Conservation (phyloP, 2,888 invertebrate species). For the Tetragonisca angustula region DNA sequence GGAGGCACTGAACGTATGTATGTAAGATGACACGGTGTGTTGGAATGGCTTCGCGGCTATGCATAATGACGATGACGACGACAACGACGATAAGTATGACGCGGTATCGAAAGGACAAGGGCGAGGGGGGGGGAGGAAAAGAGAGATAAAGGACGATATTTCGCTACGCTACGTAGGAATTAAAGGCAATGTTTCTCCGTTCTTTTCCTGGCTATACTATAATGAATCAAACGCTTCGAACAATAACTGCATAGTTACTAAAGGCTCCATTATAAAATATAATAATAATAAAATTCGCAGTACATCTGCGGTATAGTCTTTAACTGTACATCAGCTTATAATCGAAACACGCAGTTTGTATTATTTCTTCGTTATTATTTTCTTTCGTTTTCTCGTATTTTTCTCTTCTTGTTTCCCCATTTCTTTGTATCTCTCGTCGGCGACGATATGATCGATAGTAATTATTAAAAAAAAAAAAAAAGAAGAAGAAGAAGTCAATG, state of each 20-base stretch:
- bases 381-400: not conserved
- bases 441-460: not conserved
- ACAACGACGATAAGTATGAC: conserved; percentile 33
- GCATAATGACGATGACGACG: conserved; percentile 46
- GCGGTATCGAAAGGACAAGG: conserved; percentile 32
- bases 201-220: conserved; percentile 79
- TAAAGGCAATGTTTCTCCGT: conserved; percentile 79
- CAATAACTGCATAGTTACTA: conserved; percentile 72
- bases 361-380: not conserved
- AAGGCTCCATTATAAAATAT: conserved; percentile 76
- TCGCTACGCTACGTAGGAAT: conserved; percentile 78
- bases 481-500: too few species aligned
- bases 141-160: conserved; percentile 40
- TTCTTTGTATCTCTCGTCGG: not conserved
- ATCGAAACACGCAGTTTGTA: conserved; percentile 21
- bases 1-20: conserved; percentile 21
- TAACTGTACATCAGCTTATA: conserved; percentile 77
- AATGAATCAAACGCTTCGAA: conserved; percentile 74
- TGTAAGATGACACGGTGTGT: conserved; percentile 54
- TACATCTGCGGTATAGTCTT: conserved; percentile 66
- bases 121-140: not conserved
- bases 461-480: too few species aligned
- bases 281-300: conserved; percentile 55
- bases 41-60: conserved; percentile 67
- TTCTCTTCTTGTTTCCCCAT: not conserved